phyloP scores from a whole-genome alignment of 2,797 vertebrate species.

The Merluccius polli region DNA sequence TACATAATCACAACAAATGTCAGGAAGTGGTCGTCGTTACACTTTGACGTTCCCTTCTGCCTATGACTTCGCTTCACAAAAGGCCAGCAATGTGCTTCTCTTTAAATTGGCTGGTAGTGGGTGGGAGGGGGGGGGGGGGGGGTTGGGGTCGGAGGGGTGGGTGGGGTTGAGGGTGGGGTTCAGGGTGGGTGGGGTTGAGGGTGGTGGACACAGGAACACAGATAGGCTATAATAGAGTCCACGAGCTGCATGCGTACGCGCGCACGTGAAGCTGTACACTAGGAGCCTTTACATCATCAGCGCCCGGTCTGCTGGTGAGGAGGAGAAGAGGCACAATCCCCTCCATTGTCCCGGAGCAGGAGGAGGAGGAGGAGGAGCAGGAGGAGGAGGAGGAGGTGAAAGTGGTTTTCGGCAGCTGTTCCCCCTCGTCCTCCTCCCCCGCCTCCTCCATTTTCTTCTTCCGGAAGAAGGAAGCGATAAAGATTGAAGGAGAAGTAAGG shows the following conservation, averaged over 20 bases:
- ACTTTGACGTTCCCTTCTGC: not conserved
- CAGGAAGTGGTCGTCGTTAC: not conserved
- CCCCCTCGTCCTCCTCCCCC: not conserved
- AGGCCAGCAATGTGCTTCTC: not conserved
- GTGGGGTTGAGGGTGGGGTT: not conserved
- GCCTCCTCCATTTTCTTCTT: not conserved
- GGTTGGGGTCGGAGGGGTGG: no score
- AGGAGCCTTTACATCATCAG: not conserved
- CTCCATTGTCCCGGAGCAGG: not conserved
- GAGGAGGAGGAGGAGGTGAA: no score
- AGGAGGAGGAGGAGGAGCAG: not conserved
- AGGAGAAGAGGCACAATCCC: not conserved
- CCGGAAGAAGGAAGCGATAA: not conserved
- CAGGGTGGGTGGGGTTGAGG: not conserved
- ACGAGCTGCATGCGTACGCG: not conserved
- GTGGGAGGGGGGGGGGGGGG: not conserved
- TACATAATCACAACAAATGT: not conserved
- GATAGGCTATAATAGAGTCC: not conserved
- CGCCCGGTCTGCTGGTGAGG: not conserved
- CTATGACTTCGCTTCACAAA: not conserved
- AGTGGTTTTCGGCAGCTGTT: not conserved
- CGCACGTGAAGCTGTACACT: not conserved
- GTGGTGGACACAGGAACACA: conserved; percentile 2
- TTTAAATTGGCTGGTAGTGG: not conserved
- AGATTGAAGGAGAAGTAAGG: not conserved